A percentile compares a stretch with the other conserved stretches of the same genome.
phyloP scores from a whole-genome alignment of 2,113 vertebrate species.

The Syngnathoides biaculeatus region DNA sequence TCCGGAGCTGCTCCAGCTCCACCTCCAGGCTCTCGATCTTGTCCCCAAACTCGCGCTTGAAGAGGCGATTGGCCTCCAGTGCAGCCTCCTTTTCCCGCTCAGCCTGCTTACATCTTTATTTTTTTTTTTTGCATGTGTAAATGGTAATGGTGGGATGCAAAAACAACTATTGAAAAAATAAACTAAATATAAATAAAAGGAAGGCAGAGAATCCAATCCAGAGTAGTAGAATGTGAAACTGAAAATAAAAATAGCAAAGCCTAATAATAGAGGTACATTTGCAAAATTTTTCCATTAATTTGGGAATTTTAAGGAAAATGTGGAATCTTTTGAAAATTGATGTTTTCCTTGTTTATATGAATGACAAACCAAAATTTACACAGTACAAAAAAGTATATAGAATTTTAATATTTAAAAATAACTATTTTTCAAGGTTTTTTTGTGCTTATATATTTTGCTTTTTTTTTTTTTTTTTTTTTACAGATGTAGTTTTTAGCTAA shows the following conservation, averaged over 20 bases:
- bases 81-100: constrained; percentile 83
- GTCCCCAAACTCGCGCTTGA: constrained; percentile 97
- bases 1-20: constrained; percentile 84
- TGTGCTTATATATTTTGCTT: too few relatives aligned
- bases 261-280: not conserved
- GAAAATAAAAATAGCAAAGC: not conserved
- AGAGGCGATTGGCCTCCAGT: constrained; percentile 88
- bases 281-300: not conserved
- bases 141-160: not conserved
- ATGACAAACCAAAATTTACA: too few relatives aligned
- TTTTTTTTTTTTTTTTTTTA: too few relatives aligned
- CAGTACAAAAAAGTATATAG: too few relatives aligned
- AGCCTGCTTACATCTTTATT: constrained; percentile 90
- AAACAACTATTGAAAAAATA: constrained; percentile 55
- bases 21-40: constrained; percentile 93
- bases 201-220: not conserved
- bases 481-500: too few relatives aligned
- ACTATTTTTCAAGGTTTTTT: too few relatives aligned
- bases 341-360: too few relatives aligned
- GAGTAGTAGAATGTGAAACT: not conserved
- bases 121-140: constrained; percentile 1
- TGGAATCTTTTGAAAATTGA: too few relatives aligned
- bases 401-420: too few relatives aligned
- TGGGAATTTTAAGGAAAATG: not conserved
- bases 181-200: constrained; percentile 36